Base-by-base conservation (phyloP, 2,113 vertebrate species). In the Ptyas mucosa region DNA sequence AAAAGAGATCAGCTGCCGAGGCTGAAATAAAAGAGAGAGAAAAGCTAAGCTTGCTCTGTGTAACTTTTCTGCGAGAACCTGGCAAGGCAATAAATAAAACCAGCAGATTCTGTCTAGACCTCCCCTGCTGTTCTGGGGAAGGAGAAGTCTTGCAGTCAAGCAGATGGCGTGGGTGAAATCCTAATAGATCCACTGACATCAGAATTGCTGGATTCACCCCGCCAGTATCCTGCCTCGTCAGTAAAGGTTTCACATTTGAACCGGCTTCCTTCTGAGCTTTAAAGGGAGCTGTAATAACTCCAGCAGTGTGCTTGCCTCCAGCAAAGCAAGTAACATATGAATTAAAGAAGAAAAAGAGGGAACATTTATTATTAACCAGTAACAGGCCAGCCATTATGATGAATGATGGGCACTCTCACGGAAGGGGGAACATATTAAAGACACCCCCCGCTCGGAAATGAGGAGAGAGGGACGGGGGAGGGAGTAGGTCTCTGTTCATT, bases 81-180 rank as follows among this genome's bases (percentile, higher is more conserved):
- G 93, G 94, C 94, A 87, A 94, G 87, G 87, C 24, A 9, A 52
- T 87, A 89, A 43, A 93, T 94, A 95, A 93, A 52, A 93, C 95
- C 93, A 93, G 96, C 94, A 93, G 93, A 94, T 95, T 89, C 95
- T 95, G 96, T 96, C 96, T 96, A 97, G 97, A 97, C 96, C 94
- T 96, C 96, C 96, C 96, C 96, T 96, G 96, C 97, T 96, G 97
- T 94, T 97, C 95, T 81, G 95, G 94, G 96, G 69, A 97, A 96
- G 91, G 93, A 88, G 92, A 95, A 94, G 92, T 91, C 85, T 90
- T 96, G 95, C 95, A 95, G 95, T 94, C 61, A 26, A 93, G 96
- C 18, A 1, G 86, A 1, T 1, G 54, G 94, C 91, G 95, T 92
- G 95, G 96, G 96, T 94, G 95, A 95, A 97, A 96, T 96, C 94